Conservation (phyloP, 1,140 invertebrate genomes). For the Pseudoatta argentina region DNA sequence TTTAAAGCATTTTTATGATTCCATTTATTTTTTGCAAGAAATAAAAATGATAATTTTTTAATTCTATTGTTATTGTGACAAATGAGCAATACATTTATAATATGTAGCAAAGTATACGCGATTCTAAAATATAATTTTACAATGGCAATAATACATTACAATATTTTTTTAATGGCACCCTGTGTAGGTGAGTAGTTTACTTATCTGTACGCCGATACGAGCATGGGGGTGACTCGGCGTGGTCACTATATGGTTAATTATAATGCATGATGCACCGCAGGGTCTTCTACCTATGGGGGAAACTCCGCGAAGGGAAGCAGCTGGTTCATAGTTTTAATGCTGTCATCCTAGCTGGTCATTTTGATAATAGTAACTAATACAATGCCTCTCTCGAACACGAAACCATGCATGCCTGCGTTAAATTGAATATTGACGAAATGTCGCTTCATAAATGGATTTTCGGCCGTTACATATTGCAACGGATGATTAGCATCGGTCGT, state of each 20-base stretch:
- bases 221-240: slow-evolving; percentile 67
- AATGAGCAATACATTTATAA: neutral
- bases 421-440: slow-evolving; percentile 63
- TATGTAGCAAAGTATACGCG: neutral
- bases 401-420: slow-evolving; percentile 47
- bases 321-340: slow-evolving; percentile 72
- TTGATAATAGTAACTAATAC: slow-evolving; percentile 74
- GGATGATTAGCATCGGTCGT: slow-evolving; percentile 19
- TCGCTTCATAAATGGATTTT: slow-evolving; percentile 14
- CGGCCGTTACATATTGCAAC: slow-evolving; percentile 14
- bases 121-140: slow-evolving; percentile 19
- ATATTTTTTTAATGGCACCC: slow-evolving; percentile 44
- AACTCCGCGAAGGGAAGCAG: slow-evolving; percentile 64
- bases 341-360: slow-evolving; percentile 76
- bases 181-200: slow-evolving; percentile 58
- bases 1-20: too few relatives aligned
- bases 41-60: too few relatives aligned
- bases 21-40: too few relatives aligned
- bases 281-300: slow-evolving; percentile 68
- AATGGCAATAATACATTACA: neutral
- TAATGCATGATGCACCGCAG: slow-evolving; percentile 69
- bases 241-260: slow-evolving; percentile 71
- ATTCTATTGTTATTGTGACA: too few relatives aligned
- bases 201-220: slow-evolving; percentile 64
- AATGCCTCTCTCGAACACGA: too few relatives aligned